A percentile compares a stretch with the other conserved stretches of the same genome.
Evolutionary conservation across 2,888 invertebrate genomes (phyloP).

Genomic region (Colostygia pectinataria): DNA sequence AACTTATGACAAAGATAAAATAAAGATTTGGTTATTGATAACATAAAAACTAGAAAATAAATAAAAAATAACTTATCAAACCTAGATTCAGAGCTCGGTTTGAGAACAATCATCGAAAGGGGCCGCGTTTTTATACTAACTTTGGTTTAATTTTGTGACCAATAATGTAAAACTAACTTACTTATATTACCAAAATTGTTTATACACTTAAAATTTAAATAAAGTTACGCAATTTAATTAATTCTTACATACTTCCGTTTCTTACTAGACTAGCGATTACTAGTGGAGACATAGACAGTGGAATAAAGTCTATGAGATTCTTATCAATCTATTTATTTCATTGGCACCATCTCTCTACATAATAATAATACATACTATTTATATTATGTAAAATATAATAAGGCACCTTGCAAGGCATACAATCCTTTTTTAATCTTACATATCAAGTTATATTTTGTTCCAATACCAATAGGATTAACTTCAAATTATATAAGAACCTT

Average conservation of each 20-base stretch:
- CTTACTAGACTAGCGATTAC: constrained; percentile 49
- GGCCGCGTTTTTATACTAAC: constrained; percentile 53
- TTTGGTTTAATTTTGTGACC: constrained; percentile 75
- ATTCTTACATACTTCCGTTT: background rate
- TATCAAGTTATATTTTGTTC: too few relatives aligned
- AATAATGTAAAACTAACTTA: constrained; percentile 40
- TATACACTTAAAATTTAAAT: background rate
- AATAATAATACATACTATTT: constrained; percentile 20
- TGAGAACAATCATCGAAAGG: constrained; percentile 21
- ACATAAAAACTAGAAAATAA: constrained; percentile 11
- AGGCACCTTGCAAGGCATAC: constrained; percentile 49
- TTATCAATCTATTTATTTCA: constrained; percentile 47
- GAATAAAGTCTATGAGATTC: constrained; percentile 60
- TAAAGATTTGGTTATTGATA: constrained; percentile 12
- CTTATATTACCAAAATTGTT: background rate
- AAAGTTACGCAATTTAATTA: too few relatives aligned
- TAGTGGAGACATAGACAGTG: constrained; percentile 58
- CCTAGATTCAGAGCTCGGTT: constrained; percentile 12
- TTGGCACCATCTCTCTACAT: constrained; percentile 51
- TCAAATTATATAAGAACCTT: too few relatives aligned
- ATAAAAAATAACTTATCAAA: constrained; percentile 11
- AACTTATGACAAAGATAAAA: too few relatives aligned
- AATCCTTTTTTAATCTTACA: background rate
- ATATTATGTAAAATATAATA: constrained; percentile 15
- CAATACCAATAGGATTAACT: too few relatives aligned